Evolutionary conservation across 1,140 invertebrate genomes (phyloP).

Genomic region (Pygmarrhopalites habei): DNA sequence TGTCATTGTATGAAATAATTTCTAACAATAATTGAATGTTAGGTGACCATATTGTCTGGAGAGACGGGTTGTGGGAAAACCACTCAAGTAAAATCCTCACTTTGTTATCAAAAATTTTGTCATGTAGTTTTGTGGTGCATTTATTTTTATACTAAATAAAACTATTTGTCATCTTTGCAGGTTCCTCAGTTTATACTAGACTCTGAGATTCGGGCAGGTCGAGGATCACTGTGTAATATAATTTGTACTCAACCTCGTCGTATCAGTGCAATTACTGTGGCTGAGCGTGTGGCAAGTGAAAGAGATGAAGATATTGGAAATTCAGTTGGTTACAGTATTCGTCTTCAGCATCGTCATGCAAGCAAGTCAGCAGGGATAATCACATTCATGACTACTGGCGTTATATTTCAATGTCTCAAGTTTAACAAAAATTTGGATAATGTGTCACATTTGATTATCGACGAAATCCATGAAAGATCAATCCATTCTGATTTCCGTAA

Average conservation of each 20-base stretch:
- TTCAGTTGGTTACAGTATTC: constrained; percentile 72
- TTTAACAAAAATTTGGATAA: constrained; percentile 58
- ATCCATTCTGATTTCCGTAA: no score
- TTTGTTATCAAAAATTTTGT: no score
- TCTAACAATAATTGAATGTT: no score
- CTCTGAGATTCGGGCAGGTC: constrained; percentile 56
- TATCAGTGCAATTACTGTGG: constrained; percentile 84
- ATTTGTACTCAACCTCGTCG: constrained; percentile 92
- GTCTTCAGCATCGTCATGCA: constrained; percentile 56
- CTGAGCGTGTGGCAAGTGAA: constrained; percentile 75
- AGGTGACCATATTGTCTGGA: constrained; percentile 43
- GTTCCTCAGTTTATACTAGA: constrained; percentile 87
- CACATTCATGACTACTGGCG: constrained; percentile 74
- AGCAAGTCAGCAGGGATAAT: constrained; percentile 59
- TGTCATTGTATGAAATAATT: no score
- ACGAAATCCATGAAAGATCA: constrained; percentile 65
- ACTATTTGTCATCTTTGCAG: no score
- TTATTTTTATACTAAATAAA: no score
- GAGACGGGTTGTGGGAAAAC: constrained; percentile 59
- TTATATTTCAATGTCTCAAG: constrained; percentile 66
- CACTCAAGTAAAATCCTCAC: no score
- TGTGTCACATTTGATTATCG: constrained; percentile 66
- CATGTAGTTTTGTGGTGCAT: no score
- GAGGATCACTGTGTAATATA: constrained; percentile 70
- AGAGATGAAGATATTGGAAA: constrained; percentile 67